Evolutionary conservation across 2,113 vertebrate genomes (phyloP).

Genomic region (Pedionomus torquatus): DNA sequence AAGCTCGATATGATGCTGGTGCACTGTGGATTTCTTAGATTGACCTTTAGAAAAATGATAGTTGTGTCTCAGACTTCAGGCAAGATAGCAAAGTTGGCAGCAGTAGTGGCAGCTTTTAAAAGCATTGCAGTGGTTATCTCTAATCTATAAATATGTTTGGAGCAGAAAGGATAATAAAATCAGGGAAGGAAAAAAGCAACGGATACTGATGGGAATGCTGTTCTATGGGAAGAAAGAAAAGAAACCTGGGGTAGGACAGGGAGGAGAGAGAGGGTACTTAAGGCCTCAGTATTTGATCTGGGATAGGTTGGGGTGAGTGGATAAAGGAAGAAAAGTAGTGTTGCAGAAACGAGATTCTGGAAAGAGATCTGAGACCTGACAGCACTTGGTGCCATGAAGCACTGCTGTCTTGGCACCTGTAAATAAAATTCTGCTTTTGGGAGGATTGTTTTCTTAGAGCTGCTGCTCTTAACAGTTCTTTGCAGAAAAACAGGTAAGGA

Average conservation of each 20-base stretch:
- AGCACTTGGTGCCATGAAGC: background rate
- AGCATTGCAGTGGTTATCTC: background rate
- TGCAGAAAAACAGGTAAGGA: background rate
- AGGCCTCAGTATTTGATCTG: background rate
- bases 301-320: background rate
- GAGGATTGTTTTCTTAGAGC: background rate
- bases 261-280: background rate
- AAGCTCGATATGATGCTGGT: background rate
- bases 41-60: background rate
- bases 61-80: background rate
- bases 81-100: background rate
- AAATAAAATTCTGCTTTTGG: background rate
- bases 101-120: background rate
- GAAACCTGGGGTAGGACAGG: background rate
- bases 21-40: background rate
- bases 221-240: background rate
- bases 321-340: background rate
- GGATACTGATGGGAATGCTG: background rate
- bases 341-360: background rate
- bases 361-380: background rate
- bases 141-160: background rate
- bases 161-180: background rate
- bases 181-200: rapidly evolving
- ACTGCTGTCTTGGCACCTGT: background rate
- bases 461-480: background rate